Evolutionary conservation across 2,888 invertebrate species (phyloP).

Genomic region (Apodemia hepburni): DNA sequence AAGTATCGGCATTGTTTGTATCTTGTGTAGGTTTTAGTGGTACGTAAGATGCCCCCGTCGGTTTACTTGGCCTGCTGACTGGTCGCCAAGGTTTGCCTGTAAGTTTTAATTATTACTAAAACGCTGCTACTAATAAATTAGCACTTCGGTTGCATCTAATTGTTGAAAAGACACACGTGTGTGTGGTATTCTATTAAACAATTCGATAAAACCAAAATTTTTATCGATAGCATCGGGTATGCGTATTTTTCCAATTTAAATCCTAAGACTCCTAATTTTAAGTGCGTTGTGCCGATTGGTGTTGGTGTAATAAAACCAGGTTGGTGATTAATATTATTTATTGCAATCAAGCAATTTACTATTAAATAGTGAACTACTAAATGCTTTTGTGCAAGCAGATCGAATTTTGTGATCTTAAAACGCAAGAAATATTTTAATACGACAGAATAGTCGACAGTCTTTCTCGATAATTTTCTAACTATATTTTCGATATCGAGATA

Average conservation of each 20-base stretch:
- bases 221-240: too few species aligned
- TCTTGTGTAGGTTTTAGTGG: constrained; percentile 69
- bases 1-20: constrained; percentile 49
- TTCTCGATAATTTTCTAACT: neutral
- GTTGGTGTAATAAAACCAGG: constrained; percentile 79
- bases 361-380: constrained; percentile 19
- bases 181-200: too few species aligned
- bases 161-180: too few species aligned
- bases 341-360: constrained; percentile 63
- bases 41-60: constrained; percentile 72
- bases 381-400: constrained; percentile 26
- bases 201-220: too few species aligned
- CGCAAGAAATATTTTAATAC: neutral
- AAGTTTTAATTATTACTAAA: constrained; percentile 69
- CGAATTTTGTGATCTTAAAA: constrained; percentile 56
- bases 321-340: constrained; percentile 72
- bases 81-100: constrained; percentile 73
- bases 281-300: constrained; percentile 67
- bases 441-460: neutral
- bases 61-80: constrained; percentile 64
- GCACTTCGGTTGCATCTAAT: too few species aligned
- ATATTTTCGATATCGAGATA: neutral
- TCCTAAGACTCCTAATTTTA: constrained; percentile 24
- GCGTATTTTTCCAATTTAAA: too few species aligned
- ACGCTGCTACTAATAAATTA: constrained; percentile 36